Conservation (phyloP, 2,888 invertebrate genomes). For the Sepioteuthis lessoniana region DNA sequence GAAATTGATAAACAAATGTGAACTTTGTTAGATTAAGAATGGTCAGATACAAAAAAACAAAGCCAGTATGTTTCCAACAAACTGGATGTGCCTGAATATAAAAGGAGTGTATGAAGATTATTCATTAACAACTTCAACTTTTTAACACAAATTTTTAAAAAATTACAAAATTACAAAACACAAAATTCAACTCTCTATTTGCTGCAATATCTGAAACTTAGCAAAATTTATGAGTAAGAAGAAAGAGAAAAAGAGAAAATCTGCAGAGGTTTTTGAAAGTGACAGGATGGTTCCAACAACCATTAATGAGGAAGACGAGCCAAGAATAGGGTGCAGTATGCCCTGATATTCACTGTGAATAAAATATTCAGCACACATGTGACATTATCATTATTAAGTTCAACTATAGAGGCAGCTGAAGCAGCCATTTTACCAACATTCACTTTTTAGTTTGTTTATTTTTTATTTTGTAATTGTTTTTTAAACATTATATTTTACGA, state of each 20-base stretch:
- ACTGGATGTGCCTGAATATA: slow-evolving; percentile 14
- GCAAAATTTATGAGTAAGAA: not conserved
- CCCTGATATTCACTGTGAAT: not conserved
- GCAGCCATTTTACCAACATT: slow-evolving; percentile 33
- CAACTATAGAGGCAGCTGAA: slow-evolving; percentile 15
- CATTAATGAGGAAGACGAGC: not conserved
- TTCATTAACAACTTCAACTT: not conserved
- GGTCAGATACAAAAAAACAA: not conserved
- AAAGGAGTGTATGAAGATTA: not conserved
- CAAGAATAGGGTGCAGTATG: not conserved
- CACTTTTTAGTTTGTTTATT: not conserved
- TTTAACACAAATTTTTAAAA: not conserved
- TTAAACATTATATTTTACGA: not conserved
- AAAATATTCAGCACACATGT: slow-evolving; percentile 33
- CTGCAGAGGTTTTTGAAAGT: not conserved
- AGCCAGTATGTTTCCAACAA: slow-evolving; percentile 16
- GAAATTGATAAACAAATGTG: not conserved
- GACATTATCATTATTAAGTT: not conserved
- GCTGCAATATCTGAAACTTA: slow-evolving; percentile 33
- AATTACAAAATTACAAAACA: not conserved
- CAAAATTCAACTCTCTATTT: not conserved
- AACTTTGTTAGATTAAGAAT: not conserved
- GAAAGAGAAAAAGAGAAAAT: not conserved
- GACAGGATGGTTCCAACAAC: not conserved
- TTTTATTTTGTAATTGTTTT: too few relatives aligned